phyloP scores from a whole-genome alignment of 1,140 invertebrate species.

The Ctenoplectra terminalis region DNA sequence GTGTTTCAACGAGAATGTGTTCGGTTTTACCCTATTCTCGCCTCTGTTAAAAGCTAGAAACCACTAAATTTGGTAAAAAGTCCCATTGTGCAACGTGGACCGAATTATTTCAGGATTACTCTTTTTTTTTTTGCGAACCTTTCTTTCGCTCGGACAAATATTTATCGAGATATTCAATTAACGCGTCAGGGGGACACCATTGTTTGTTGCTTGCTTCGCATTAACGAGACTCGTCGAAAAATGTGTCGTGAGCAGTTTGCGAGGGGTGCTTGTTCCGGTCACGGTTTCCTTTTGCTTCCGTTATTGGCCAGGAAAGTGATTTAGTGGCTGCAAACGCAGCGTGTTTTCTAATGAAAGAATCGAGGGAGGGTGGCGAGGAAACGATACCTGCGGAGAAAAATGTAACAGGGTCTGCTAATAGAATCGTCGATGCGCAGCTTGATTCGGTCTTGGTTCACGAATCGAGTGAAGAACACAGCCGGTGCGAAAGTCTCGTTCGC shows the following conservation, averaged over 20 bases:
- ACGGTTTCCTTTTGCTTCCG: neutral
- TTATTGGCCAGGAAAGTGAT: neutral
- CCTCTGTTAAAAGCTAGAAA: neutral
- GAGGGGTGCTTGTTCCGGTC: neutral
- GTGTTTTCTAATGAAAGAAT: conserved; percentile 35
- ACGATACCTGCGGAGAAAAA: conserved; percentile 11
- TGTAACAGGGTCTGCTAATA: neutral
- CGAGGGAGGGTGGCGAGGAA: neutral
- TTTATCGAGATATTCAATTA: no score
- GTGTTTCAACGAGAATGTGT: no score
- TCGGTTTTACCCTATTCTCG: neutral
- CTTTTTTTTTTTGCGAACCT: no score
- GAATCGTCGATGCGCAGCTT: neutral
- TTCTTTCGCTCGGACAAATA: no score
- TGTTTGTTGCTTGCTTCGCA: no score
- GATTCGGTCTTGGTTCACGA: no score
- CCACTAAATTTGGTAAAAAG: no score
- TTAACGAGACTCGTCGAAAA: neutral
- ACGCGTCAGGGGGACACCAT: no score
- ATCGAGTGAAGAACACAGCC: neutral
- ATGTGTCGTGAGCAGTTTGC: neutral
- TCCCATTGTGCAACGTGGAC: no score
- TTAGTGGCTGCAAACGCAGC: conserved; percentile 13
- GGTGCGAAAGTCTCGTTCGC: neutral
- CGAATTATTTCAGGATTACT: no score